Percentiles rank a stretch among this genome's conserved stretches.
phyloP scores from a whole-genome alignment of 2,113 vertebrate species.

The Dendropsophus ebraccatus region DNA sequence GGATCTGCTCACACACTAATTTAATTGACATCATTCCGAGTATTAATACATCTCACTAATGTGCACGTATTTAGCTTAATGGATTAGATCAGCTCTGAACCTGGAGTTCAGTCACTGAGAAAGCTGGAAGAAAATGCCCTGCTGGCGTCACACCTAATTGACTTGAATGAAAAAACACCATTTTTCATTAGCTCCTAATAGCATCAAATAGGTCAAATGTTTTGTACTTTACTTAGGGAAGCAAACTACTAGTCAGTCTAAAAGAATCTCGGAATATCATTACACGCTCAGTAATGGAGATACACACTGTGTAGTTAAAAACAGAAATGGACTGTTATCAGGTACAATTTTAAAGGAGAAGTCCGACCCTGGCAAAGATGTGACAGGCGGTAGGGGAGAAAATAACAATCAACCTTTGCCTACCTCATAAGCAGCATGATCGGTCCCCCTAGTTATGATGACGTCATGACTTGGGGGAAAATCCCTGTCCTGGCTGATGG shows the following conservation, averaged over 20 bases:
- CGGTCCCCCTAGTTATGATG: too few relatives aligned
- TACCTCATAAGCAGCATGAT: too few relatives aligned
- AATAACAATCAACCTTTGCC: too few relatives aligned
- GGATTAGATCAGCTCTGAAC: conserved; percentile 37
- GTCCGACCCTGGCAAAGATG: too few relatives aligned
- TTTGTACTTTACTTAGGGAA: conserved; percentile 71
- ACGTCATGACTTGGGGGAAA: too few relatives aligned
- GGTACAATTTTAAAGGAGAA: neutral
- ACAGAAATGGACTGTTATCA: neutral
- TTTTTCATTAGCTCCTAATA: conserved; percentile 73
- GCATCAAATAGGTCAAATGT: conserved; percentile 67
- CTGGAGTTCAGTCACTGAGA: conserved; percentile 58
- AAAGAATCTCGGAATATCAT: conserved; percentile 58
- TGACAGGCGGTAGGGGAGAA: too few relatives aligned
- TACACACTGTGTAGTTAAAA: neutral
- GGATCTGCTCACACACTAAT: conserved; percentile 27
- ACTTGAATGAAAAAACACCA: conserved; percentile 69
- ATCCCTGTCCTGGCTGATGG: too few relatives aligned
- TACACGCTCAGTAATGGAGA: conserved; percentile 2
- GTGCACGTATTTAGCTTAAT: conserved; percentile 42
- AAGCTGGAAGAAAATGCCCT: conserved; percentile 36
- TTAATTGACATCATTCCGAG: conserved; percentile 33
- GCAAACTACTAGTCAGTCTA: conserved; percentile 72
- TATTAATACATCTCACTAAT: conserved; percentile 54
- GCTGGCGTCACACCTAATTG: conserved; percentile 70